A percentile compares a stretch with the other conserved stretches of the same genome.
These are phyloP conservation scores for Polypterus bichir DNA, from an alignment of 2,113 vertebrate genomes.

Conservation along the genomic window DNA sequence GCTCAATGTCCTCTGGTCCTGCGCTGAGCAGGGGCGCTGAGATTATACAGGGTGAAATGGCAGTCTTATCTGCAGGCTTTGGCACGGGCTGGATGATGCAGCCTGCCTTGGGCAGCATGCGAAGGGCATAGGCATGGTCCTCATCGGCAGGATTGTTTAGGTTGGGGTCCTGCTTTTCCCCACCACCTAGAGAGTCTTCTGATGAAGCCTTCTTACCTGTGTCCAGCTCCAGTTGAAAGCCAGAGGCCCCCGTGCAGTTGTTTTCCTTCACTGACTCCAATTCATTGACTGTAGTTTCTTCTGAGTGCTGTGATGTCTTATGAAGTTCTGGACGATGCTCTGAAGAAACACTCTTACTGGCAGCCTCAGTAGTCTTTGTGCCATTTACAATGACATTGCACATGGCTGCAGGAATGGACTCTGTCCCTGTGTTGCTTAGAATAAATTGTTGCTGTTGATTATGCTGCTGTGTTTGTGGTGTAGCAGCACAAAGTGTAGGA, in stretches of 20 bases:
- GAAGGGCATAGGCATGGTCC: conserved; percentile 87
- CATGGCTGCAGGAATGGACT: conserved; percentile 53
- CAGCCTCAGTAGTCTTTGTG: conserved; percentile 51
- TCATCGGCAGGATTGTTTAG: conserved; percentile 76
- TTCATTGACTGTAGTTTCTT: conserved; percentile 68
- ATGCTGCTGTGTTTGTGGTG: conserved; percentile 20
- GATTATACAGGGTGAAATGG: conserved; percentile 77
- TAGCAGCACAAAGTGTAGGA: conserved; percentile 42
- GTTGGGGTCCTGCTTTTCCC: conserved; percentile 74
- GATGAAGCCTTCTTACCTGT: conserved; percentile 59
- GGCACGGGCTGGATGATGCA: conserved; percentile 98
- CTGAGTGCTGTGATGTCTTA: conserved; percentile 28
- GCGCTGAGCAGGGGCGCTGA: conserved; percentile 71
- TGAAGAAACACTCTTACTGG: conserved; percentile 31
- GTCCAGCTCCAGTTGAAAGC: conserved; percentile 68
- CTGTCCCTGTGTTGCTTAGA: conserved; percentile 43
- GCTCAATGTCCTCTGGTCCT: conserved; percentile 85
- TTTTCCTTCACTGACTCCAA: conserved; percentile 93
- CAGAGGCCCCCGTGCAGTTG: conserved; percentile 64
- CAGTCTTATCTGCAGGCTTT: conserved; percentile 84
- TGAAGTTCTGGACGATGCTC: conserved; percentile 31
- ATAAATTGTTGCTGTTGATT: conserved; percentile 23
- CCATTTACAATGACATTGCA: conserved; percentile 97
- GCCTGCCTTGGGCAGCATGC: conserved; percentile 83
- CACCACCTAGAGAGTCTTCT: conserved; percentile 63